Evolutionary conservation across 2,797 vertebrate species (phyloP).

Genomic region (Oophaga sylvatica): DNA sequence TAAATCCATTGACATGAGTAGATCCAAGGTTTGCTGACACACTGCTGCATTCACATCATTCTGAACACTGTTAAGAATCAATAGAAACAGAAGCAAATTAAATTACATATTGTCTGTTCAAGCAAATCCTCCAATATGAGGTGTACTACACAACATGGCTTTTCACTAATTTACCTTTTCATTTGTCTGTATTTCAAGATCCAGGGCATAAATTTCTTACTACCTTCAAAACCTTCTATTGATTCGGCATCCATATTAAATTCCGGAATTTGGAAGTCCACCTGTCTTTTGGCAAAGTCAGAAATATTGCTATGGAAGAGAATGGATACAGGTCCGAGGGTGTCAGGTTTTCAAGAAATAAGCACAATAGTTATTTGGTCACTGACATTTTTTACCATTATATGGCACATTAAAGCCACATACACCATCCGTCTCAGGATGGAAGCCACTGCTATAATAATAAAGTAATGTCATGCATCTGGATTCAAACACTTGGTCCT

Average conservation of each 20-base stretch:
- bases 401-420: neutral
- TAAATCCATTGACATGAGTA: slow-evolving; percentile 64
- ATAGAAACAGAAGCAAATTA: neutral
- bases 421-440: neutral
- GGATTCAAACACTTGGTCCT: too few species aligned
- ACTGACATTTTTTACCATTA: neutral
- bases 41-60: slow-evolving; percentile 55
- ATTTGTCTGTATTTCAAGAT: slow-evolving; percentile 59
- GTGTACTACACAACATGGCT: neutral
- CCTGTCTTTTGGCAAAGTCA: slow-evolving; percentile 34
- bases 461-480: neutral
- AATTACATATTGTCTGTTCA: neutral
- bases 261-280: slow-evolving; percentile 37
- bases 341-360: neutral
- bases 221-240: slow-evolving; percentile 28
- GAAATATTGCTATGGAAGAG: slow-evolving; percentile 46
- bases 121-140: neutral
- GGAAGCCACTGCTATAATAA: neutral
- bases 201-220: slow-evolving; percentile 59
- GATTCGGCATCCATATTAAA: slow-evolving; percentile 16
- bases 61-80: slow-evolving; percentile 29
- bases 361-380: neutral
- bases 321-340: neutral
- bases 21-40: slow-evolving; percentile 66
- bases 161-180: slow-evolving; percentile 62